Evolutionary conservation across 2,113 vertebrate genomes (phyloP).

Genomic region (Amazona vittata): DNA sequence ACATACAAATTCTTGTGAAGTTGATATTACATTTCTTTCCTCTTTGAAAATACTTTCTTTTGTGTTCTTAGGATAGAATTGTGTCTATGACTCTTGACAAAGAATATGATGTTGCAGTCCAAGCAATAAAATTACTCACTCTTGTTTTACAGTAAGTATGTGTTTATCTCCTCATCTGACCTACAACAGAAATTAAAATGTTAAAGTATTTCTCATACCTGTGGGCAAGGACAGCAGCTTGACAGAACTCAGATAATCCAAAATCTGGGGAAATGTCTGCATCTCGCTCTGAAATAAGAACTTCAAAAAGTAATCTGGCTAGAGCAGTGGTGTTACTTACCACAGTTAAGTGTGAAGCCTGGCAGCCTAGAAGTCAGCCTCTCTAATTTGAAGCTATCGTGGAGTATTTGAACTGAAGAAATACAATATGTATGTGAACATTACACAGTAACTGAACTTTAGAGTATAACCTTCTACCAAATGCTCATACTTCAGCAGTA

Average conservation of each 20-base stretch:
- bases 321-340: background rate
- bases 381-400: accelerated
- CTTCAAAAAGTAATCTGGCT: background rate
- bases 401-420: background rate
- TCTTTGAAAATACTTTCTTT: conserved; percentile 48
- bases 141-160: conserved; percentile 96
- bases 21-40: background rate
- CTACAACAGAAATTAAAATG: background rate
- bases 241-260: background rate
- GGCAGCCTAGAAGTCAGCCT: background rate
- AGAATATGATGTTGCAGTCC: conserved; percentile 98
- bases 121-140: conserved; percentile 98
- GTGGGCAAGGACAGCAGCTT: background rate
- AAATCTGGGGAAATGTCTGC: background rate
- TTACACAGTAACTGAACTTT: background rate
- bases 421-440: accelerated
- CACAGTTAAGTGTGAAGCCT: background rate
- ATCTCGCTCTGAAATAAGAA: background rate
- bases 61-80: conserved; percentile 88
- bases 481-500: background rate
- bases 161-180: background rate
- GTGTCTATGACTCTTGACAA: conserved; percentile 99
- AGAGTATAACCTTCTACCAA: background rate
- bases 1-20: background rate
- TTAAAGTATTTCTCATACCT: background rate